Evolutionary conservation across 2,113 vertebrate species (phyloP).

Genomic region (Cyprinodon brontotheroides): DNA sequence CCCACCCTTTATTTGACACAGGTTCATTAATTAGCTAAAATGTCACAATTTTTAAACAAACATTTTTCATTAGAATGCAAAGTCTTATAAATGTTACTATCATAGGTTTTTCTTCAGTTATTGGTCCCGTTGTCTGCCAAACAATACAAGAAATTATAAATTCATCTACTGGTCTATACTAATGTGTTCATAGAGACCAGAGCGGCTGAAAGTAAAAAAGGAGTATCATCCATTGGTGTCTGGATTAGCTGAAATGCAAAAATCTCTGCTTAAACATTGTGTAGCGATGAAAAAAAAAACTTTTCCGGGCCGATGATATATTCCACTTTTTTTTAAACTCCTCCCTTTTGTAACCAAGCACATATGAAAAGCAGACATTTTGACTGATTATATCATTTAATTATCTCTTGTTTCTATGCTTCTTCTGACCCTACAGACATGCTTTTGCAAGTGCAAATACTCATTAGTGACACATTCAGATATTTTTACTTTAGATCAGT

Average conservation of each 20-base stretch:
- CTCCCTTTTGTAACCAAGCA: neutral
- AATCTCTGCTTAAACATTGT: neutral
- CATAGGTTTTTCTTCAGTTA: neutral
- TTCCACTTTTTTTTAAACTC: neutral
- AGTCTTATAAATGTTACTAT: neutral
- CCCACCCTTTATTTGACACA: conserved; percentile 34
- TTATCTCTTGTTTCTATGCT: neutral
- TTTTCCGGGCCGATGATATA: neutral
- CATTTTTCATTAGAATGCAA: conserved; percentile 37
- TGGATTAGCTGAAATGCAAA: conserved; percentile 11
- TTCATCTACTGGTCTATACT: conserved; percentile 8
- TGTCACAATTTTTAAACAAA: conserved; percentile 50
- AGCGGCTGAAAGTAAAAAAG: neutral
- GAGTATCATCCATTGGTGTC: conserved; percentile 12
- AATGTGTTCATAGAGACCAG: neutral
- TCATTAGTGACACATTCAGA: neutral
- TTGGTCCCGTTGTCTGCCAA: conserved; percentile 21
- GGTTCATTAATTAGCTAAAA: conserved; percentile 47
- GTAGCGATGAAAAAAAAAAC: neutral
- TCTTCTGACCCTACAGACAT: neutral
- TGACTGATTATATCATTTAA: neutral
- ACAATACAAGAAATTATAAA: conserved; percentile 27
- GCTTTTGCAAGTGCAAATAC: neutral
- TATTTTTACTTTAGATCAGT: neutral
- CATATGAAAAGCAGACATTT: neutral